phyloP scores from a whole-genome alignment of 2,888 invertebrate species.

The Leucoma salicis region DNA sequence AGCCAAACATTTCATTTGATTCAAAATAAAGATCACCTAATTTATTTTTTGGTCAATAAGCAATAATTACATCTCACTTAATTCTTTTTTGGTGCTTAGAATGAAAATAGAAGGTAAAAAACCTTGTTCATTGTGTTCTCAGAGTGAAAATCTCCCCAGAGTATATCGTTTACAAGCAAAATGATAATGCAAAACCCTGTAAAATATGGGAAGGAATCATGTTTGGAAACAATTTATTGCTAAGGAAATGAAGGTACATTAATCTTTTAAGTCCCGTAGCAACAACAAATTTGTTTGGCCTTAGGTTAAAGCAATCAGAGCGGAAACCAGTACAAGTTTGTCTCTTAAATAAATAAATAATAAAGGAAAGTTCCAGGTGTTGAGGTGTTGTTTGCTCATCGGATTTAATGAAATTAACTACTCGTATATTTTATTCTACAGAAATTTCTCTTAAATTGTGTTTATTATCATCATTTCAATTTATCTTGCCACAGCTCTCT shows the following conservation, averaged over 20 bases:
- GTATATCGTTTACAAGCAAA: conserved; percentile 10
- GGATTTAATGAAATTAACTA: background rate
- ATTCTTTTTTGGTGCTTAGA: too few species aligned
- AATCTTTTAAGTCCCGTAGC: conserved; percentile 22
- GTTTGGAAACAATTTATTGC: conserved; percentile 25
- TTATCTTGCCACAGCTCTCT: too few species aligned
- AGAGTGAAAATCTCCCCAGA: background rate
- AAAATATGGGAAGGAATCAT: conserved; percentile 18
- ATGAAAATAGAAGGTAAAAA: too few species aligned
- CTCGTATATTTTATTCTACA: background rate
- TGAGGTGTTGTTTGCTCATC: background rate
- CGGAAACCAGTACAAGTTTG: conserved; percentile 8
- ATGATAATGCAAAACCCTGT: conserved; percentile 12
- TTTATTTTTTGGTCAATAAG: too few species aligned
- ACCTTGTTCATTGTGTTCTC: too few species aligned
- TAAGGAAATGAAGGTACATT: conserved; percentile 24
- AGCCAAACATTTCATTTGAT: too few species aligned
- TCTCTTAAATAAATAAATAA: conserved; percentile 7
- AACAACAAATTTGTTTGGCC: conserved; percentile 16
- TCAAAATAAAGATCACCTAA: too few species aligned
- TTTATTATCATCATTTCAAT: too few species aligned
- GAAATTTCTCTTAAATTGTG: too few species aligned
- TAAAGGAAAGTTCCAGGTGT: background rate
- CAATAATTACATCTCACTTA: too few species aligned
- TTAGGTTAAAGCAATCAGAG: conserved; percentile 6